Conservation (phyloP, 2,797 vertebrate species). For the Lindbergichthys nudifrons region DNA sequence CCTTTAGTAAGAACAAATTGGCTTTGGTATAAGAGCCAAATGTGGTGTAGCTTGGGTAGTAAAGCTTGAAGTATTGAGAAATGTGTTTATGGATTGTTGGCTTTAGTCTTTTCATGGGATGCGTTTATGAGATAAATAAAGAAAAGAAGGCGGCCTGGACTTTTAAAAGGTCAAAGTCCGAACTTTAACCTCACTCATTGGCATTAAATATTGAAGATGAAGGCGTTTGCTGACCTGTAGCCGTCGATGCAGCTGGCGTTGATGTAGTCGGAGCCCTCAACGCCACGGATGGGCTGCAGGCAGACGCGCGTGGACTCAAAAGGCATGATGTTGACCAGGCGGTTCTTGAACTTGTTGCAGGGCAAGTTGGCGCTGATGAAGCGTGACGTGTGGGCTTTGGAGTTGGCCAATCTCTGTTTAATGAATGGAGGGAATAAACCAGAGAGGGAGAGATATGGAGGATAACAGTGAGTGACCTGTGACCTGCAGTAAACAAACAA, state of each 20-base stretch:
- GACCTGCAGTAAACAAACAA: constrained; percentile 58
- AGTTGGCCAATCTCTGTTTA: constrained; percentile 94
- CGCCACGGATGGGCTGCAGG: constrained; percentile 97
- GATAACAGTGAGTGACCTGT: constrained; percentile 50
- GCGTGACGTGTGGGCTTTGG: constrained; percentile 98
- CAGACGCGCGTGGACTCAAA: constrained; percentile 91
- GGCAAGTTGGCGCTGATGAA: constrained; percentile 94
- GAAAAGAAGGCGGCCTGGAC: constrained; percentile 2
- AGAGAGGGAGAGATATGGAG: constrained; percentile 20
- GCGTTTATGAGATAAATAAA: constrained; percentile 21
- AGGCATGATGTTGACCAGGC: constrained; percentile 89
- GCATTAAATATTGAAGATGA: neutral
- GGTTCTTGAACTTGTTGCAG: constrained; percentile 90
- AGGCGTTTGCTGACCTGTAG: constrained; percentile 89
- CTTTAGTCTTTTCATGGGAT: neutral
- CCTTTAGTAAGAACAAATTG: neutral
- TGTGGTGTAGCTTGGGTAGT: neutral
- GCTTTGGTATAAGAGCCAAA: neutral
- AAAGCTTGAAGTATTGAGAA: neutral
- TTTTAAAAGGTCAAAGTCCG: constrained; percentile 24
- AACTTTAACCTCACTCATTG: constrained; percentile 10
- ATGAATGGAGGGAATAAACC: constrained; percentile 33
- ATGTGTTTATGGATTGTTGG: neutral
- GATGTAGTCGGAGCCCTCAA: constrained; percentile 99
- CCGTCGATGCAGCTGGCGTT: constrained; percentile 99